Evolutionary conservation across 2,113 vertebrate genomes (phyloP).

Genomic region (Taxidea taxus): DNA sequence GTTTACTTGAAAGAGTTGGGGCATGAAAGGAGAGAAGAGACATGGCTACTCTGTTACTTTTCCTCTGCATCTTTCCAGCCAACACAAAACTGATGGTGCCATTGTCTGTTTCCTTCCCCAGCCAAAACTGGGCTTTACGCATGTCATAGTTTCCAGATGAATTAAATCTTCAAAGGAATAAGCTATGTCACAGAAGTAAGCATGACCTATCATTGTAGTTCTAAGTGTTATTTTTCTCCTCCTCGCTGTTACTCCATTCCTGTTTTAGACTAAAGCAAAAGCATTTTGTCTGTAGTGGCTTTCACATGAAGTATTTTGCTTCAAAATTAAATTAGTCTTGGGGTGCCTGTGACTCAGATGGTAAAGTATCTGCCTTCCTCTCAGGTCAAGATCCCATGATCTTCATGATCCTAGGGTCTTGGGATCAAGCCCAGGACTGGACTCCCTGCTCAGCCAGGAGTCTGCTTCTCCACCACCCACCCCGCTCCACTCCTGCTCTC

Average conservation of each 20-base stretch:
- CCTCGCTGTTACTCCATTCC: background rate
- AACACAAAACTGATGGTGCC: background rate
- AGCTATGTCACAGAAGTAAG: background rate
- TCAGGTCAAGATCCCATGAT: background rate
- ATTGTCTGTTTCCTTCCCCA: background rate
- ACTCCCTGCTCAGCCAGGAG: background rate
- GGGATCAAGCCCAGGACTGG: background rate
- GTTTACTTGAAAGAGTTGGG: background rate
- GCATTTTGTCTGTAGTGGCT: background rate
- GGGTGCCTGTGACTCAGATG: background rate
- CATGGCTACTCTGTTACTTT: background rate
- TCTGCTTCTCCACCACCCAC: background rate
- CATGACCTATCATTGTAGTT: background rate
- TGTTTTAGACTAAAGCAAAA: conserved; percentile 19
- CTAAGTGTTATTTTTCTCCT: background rate
- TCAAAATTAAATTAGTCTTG: background rate
- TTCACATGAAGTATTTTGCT: background rate
- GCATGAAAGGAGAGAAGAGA: background rate
- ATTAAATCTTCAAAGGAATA: conserved; percentile 2
- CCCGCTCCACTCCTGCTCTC: background rate
- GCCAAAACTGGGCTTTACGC: background rate
- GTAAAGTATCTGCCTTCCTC: background rate
- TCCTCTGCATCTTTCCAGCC: background rate
- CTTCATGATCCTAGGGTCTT: background rate
- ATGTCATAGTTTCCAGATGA: background rate